Percentiles rank a stretch among this genome's conserved stretches.
Conservation (phyloP, 2,797 vertebrate genomes). For the Streptopelia turtur region DNA sequence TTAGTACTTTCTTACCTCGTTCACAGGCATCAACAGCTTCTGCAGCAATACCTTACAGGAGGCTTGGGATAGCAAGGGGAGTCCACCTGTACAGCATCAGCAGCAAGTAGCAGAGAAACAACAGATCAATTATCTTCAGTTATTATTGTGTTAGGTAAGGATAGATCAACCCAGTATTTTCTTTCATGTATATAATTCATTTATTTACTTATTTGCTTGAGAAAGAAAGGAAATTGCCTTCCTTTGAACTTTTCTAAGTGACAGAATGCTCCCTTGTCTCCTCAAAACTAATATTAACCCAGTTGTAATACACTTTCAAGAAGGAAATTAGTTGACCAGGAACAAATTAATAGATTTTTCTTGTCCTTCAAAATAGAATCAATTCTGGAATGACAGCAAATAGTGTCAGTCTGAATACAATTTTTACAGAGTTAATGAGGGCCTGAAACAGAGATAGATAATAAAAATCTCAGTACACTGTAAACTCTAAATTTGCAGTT, state of each 20-base stretch:
- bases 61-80: background rate
- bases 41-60: background rate
- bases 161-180: background rate
- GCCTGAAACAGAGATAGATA: background rate
- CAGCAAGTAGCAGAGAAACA: background rate
- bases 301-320: background rate
- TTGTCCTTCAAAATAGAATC: background rate
- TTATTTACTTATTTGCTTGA: background rate
- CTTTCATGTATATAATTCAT: background rate
- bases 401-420: background rate
- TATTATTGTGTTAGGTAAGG: conserved; percentile 46
- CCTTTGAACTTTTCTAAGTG: background rate
- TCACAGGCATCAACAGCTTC: background rate
- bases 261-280: background rate
- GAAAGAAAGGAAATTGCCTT: background rate
- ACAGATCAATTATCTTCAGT: background rate
- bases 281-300: background rate
- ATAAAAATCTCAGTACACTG: background rate
- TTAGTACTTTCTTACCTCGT: background rate
- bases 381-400: background rate
- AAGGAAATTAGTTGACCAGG: background rate
- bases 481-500: background rate
- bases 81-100: background rate
- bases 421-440: background rate
- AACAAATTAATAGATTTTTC: background rate